These are phyloP conservation scores for Erpornis zantholeuca DNA, from an alignment of 2,113 vertebrate genomes.

Conservation along the genomic window DNA sequence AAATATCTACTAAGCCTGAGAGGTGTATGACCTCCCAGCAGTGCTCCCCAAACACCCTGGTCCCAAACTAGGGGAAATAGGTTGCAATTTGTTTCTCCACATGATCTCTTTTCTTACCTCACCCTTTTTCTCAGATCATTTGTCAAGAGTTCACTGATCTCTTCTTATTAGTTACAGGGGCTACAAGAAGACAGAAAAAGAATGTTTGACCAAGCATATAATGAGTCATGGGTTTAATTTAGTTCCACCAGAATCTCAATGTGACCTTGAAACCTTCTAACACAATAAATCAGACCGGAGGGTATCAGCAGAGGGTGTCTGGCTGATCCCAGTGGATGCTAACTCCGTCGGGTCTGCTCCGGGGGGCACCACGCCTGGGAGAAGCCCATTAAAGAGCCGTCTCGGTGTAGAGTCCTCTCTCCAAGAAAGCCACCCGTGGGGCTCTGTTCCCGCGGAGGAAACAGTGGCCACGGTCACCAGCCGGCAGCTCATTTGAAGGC, in stretches of 20 bases:
- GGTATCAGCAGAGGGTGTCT: background rate
- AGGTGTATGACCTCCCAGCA: conserved; percentile 21
- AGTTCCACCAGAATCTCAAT: conserved; percentile 25
- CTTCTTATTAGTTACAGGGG: conserved; percentile 60
- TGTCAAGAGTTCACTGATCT: conserved; percentile 56
- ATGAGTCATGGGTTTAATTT: conserved; percentile 57
- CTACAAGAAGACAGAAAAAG: conserved; percentile 30
- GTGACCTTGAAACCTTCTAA: conserved; percentile 50
- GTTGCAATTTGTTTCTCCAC: conserved; percentile 50
- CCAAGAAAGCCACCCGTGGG: background rate
- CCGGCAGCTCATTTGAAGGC: background rate
- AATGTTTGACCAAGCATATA: conserved; percentile 55
- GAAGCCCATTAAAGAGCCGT: background rate
- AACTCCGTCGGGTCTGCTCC: background rate
- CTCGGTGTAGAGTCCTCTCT: background rate
- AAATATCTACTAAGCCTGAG: background rate
- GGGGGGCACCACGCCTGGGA: background rate
- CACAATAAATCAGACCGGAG: conserved; percentile 1
- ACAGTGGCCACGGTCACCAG: background rate
- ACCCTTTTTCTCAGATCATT: conserved; percentile 67
- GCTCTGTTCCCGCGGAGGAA: background rate
- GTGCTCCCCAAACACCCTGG: conserved; percentile 15
- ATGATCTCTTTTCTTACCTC: conserved; percentile 54
- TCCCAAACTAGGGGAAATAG: conserved; percentile 20
- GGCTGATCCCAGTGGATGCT: background rate